Evolutionary conservation across 2,113 vertebrate genomes (phyloP), one percentile per base, ranked within the genome.

Genomic region (Peromyscus leucopus): DNA sequence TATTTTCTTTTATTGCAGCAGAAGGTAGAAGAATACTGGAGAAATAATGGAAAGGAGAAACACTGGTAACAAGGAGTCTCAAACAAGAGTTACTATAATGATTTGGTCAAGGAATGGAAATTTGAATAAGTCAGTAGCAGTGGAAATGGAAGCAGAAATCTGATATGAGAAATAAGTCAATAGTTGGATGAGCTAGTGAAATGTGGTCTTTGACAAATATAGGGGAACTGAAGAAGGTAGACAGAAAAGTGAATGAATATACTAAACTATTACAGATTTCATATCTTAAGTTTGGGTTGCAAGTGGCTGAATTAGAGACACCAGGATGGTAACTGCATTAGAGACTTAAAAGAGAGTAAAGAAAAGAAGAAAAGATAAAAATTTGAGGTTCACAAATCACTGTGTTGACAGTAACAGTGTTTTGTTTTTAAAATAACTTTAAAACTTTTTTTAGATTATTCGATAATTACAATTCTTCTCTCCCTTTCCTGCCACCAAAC

Each of bases 201-300:
- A 76, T 33, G 9, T 71, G 24, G 9, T 42, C 28, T 74, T 0
- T 89, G 9, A 90, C n/a, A 16, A 33, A 3, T 33, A 59, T 1
- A 7, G 24, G 61, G 9, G 0, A 6, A 33, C 21, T 21, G 16
- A 7, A 1, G 10, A 7, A 3, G 26, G 21, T 8, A 80, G 24
- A 16, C 26, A 42, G 22, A 13, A 48, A 36, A 17, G 7, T 84
- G 26, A 75, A n/a, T 88, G 48, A 61, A 79, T 7, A 31, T 6
- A 61, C 11, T 72, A 1, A 65, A 24, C 28, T 2, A 63, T 72
- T 39, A 11, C 33, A 1, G 39, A 42, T 80, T 69, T 89, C 4
- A 33, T 80, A 17, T 22, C 31, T 84, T 74, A 94, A 69, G 21
- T 19, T 83, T 75, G 65, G 15, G 6, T 51, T 75, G 12, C 42